Conservation (phyloP, 1,140 invertebrate genomes). For the Amyelois transitella region DNA sequence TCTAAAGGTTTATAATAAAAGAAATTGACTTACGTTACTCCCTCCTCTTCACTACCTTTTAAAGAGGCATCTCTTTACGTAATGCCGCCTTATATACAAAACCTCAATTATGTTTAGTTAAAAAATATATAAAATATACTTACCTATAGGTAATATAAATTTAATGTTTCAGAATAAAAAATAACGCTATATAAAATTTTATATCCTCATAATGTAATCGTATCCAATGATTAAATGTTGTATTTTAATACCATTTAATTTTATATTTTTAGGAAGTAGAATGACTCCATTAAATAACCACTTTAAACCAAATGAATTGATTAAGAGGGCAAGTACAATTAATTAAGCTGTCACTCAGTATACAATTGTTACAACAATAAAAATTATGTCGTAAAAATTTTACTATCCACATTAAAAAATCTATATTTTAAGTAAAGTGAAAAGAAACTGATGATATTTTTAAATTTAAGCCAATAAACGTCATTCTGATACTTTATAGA, state of each 20-base stretch:
- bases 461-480: not conserved
- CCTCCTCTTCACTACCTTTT: too few species aligned
- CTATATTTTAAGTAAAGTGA: slow-evolving; percentile 2
- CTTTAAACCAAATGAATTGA: slow-evolving; percentile 10
- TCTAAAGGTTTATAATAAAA: too few species aligned
- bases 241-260: slow-evolving; percentile 1
- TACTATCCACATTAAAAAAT: not conserved
- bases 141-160: not conserved
- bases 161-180: not conserved
- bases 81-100: too few species aligned
- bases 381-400: slow-evolving; percentile 2
- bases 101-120: too few species aligned
- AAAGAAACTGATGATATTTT: not conserved
- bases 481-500: not conserved
- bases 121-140: too few species aligned
- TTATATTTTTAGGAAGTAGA: slow-evolving; percentile 1
- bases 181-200: not conserved
- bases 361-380: slow-evolving; percentile 1
- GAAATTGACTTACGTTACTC: too few species aligned
- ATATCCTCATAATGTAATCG: not conserved
- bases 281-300: not conserved
- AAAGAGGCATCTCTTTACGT: too few species aligned
- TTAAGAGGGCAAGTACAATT: slow-evolving; percentile 3
- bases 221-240: not conserved
- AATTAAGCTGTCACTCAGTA: slow-evolving; percentile 2